phyloP scores from a whole-genome alignment of 2,888 invertebrate species.

The Odontomyia ornata region DNA sequence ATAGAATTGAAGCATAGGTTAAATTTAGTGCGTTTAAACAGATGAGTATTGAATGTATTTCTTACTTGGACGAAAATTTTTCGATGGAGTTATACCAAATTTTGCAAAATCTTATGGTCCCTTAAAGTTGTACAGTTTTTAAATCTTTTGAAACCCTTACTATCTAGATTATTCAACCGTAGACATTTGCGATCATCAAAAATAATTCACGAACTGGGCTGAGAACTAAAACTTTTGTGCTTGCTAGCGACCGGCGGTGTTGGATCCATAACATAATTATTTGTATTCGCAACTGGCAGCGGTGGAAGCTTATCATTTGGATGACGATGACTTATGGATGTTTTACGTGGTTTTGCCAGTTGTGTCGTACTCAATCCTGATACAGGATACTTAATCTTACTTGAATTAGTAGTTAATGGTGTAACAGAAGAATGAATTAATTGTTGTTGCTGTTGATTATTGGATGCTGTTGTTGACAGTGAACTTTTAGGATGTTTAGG shows the following conservation, averaged over 20 bases:
- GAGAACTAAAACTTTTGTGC: constrained; percentile 62
- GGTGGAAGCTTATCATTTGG: constrained; percentile 81
- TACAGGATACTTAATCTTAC: constrained; percentile 71
- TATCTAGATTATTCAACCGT: no score
- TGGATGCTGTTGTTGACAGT: constrained; percentile 47
- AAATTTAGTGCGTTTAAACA: no score
- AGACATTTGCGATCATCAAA: no score
- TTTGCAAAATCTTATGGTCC: no score
- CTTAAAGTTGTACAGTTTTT: no score
- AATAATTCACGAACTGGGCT: constrained; percentile 51
- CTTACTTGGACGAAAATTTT: no score
- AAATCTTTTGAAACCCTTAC: no score
- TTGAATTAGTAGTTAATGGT: constrained; percentile 52
- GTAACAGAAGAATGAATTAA: constrained; percentile 51
- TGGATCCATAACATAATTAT: constrained; percentile 72
- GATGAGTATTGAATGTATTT: no score
- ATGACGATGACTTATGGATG: constrained; percentile 73
- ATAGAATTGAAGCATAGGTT: no score
- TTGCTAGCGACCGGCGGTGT: constrained; percentile 60
- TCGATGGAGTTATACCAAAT: no score
- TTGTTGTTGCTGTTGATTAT: constrained; percentile 47
- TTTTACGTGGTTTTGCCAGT: constrained; percentile 70
- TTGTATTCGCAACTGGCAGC: constrained; percentile 73
- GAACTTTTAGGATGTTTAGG: constrained; percentile 69
- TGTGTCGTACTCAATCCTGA: constrained; percentile 71